phyloP scores from a whole-genome alignment of 2,113 vertebrate species.

The Bostrychus sinensis region DNA sequence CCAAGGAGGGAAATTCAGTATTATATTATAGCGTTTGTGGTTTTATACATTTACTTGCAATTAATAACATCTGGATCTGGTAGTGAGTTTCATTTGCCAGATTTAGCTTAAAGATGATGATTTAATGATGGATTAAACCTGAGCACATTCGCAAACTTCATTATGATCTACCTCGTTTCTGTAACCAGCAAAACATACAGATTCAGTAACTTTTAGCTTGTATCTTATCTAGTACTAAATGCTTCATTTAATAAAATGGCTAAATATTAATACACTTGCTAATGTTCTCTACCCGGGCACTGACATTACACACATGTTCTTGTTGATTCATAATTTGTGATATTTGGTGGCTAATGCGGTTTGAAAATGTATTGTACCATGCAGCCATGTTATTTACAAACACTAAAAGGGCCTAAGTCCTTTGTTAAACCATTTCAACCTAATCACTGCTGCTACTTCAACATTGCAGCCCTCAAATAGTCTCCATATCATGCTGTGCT shows the following conservation, averaged over 20 bases:
- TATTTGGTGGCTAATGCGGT: not conserved
- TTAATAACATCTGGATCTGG: too few species aligned
- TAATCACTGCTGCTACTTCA: constrained; percentile 5
- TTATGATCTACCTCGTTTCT: too few species aligned
- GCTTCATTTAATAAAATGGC: too few species aligned
- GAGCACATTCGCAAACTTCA: too few species aligned
- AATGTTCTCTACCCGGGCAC: not conserved
- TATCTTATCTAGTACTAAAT: not conserved
- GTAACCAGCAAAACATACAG: too few species aligned
- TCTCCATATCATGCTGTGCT: constrained; percentile 7
- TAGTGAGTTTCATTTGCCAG: too few species aligned
- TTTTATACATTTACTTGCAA: too few species aligned
- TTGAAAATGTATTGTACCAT: not conserved
- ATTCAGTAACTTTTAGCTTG: not conserved
- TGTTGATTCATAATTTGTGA: not conserved
- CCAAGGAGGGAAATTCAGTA: too few species aligned
- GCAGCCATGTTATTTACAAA: not conserved
- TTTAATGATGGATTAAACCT: too few species aligned
- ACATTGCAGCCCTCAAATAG: not conserved
- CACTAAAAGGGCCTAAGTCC: not conserved
- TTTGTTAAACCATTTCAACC: not conserved
- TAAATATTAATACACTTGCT: too few species aligned
- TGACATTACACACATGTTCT: not conserved
- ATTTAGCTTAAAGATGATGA: too few species aligned
- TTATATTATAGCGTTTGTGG: too few species aligned